phyloP scores from a whole-genome alignment of 2,113 vertebrate species.

The Ellobius talpinus region DNA sequence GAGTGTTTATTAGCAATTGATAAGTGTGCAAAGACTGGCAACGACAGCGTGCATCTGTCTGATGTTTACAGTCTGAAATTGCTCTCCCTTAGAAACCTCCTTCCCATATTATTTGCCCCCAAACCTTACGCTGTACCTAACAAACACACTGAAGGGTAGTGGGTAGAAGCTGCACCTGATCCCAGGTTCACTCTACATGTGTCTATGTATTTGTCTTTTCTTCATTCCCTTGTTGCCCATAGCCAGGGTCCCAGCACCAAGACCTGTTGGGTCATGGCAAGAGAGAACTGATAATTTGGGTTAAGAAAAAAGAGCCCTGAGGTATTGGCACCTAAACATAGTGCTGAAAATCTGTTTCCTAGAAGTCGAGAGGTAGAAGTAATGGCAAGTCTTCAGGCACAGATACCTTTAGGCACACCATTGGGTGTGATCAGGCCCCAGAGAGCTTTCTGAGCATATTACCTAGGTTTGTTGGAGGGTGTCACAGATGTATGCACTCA shows the following conservation, averaged over 20 bases:
- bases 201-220: background rate
- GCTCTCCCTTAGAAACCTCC: background rate
- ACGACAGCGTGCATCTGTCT: background rate
- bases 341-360: too few relatives aligned
- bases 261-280: too few relatives aligned
- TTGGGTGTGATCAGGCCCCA: background rate
- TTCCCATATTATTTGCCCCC: background rate
- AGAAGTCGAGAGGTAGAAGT: background rate
- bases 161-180: background rate
- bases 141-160: background rate
- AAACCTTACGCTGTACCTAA: background rate
- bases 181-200: background rate
- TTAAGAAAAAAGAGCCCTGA: background rate
- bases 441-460: background rate
- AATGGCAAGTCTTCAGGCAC: background rate
- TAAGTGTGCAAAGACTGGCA: background rate
- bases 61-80: background rate
- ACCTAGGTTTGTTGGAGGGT: background rate
- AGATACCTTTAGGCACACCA: too few relatives aligned
- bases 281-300: background rate
- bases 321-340: background rate
- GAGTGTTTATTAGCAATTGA: background rate
- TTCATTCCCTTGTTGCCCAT: background rate
- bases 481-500: too few relatives aligned
- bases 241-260: background rate